Evolutionary conservation across 2,113 vertebrate genomes (phyloP), one percentile per base, ranked within the genome.

Genomic region (Callocephalon fimbriatum): DNA sequence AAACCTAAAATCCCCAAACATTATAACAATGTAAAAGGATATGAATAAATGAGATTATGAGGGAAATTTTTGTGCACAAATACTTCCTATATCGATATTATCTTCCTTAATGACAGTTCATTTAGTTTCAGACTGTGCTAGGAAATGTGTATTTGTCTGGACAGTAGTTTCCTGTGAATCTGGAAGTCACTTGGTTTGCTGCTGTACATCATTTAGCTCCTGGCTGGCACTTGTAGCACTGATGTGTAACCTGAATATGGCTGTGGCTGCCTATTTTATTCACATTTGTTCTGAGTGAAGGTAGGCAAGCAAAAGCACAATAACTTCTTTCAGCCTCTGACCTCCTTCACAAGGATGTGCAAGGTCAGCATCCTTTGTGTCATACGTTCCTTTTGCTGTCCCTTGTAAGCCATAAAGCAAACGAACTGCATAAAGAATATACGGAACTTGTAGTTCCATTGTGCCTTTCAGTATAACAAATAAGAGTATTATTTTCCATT

Each of bases 111-210:
- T 93, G 79, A 65, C 25, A 80, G 68, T 21, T 89, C 68, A 89
- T 80, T 90, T 86, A 25, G n/a, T 91, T 80, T 93, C 67, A 89
- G 83, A 80, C 40, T 15, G 7, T 76, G 50, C 31, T 70, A 76
- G 83, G 62, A 83, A 94, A 83, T 62, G 35, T 61, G 38, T 73
- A n/a, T 80, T 80, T 94, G 40, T 31, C 80, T 80, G 83, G 27
- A 65, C 54, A 74, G 35, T 54, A 86, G 79, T 70, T 94, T 96
- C 54, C 63, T 70, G 70, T 75, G 58, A 94, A 86, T 93, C 67
- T 95, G 93, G 76, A 93, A 95, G 48, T 44, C 71, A 47, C 62
- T 85, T 70, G 6, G 1, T 40, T 70, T 93, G 40, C 68, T 70
- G 23, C 37, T 70, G 51, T 37, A 32, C 53, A 25, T 80, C 47